Base-by-base conservation (phyloP, 2,888 invertebrate species). In the Polyommatus icarus region DNA sequence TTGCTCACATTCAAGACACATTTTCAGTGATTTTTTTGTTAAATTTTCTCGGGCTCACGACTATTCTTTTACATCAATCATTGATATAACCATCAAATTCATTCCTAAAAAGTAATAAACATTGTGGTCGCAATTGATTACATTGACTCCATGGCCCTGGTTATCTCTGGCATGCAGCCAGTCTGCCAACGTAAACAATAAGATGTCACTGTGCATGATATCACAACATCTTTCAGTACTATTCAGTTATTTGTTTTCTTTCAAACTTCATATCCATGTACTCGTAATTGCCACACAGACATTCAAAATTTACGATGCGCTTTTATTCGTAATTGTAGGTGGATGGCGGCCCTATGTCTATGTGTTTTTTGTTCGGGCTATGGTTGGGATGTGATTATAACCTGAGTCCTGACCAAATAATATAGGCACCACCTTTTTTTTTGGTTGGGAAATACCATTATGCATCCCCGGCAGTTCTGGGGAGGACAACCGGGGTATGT, bases 111-210 rank as follows among this genome's bases (percentile, higher is more conserved):
- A 67, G 5, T 15, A 10, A 20, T 29, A 67, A 32, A 29, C 29
- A 29, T 67, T 6, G 29, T 67, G 29, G 32, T 67, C 18, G 5
- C 18, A 67, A 29, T 67, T 32, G 29, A 61, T 61, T 61, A 67
- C 67, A 67, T 67, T 67, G 15, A 18, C 18, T 67, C 5, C 67
- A 67, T 67, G 67, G 29, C 67, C 29, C 67, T 29, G 67, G 18
- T 32, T 67, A 32, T 32, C 67, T 20, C 67, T 67, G 67, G 67
- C 67, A 15, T 67, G 29, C 67, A 32, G 67, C 67, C 67, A 67
- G 67, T 15, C 29, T 32, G 67, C 67, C 15, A 67, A 67, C 67
- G 67, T 67, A 32, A 67, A 67, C 67, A 67, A 29, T 67, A 29
- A 67, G 67, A 67, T 29, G 67, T 32, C 29, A 24, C 10, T 5